Base-by-base conservation (phyloP, 2,113 vertebrate species). In the Theristicus caerulescens region DNA sequence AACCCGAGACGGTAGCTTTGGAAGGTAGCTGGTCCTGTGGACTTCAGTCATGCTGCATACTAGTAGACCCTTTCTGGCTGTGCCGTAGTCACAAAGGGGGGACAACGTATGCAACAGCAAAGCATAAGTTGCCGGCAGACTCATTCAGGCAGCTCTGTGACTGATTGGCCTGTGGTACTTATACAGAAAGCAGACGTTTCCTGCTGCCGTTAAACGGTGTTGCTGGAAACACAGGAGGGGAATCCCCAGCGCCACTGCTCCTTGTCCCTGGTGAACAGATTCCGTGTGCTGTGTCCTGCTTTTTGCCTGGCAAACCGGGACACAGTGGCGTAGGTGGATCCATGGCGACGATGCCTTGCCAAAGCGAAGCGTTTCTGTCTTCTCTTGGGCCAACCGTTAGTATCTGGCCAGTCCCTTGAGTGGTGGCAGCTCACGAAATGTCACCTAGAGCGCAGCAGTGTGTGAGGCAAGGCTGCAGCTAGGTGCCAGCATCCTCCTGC, bases 41-140 rank as follows among this genome's bases (percentile, higher is more conserved):
- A 10, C 9, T 17, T 16, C 6, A 9, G 38, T 58, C 10, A 2
- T 2, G 4, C 3, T 31, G 94, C 95, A 95, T 91, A 72, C 67
- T 14, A 89, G 92, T 95, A 94, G 94, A 96, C 80, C 55, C 82
- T 96, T 97, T 78, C 78, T 90, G 55, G 46, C 92, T 62, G 2
- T 32, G 24, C 67, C 32, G 2, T 97, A 94, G 86, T 86, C 90
- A 10, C 16, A 80, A 95, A 90, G 95, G 87, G 95, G 92, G 95
- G 85, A 95, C 91, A 84, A 9, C 0, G 87, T 86, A 88, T 94
- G 93, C 92, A 24, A 88, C 58, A 97, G 95, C 81, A 93, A 97
- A 54, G 51, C 18, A 4, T 18, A 7, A 92, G 86, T 66, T 61
- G 47, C 91, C 59, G 20, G 55, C 67, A 26, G 67, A 59, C 46